A percentile compares a stretch with the other conserved stretches of the same genome.
phyloP scores from a whole-genome alignment of 2,888 invertebrate genomes.

The Mimachlamys varia region DNA sequence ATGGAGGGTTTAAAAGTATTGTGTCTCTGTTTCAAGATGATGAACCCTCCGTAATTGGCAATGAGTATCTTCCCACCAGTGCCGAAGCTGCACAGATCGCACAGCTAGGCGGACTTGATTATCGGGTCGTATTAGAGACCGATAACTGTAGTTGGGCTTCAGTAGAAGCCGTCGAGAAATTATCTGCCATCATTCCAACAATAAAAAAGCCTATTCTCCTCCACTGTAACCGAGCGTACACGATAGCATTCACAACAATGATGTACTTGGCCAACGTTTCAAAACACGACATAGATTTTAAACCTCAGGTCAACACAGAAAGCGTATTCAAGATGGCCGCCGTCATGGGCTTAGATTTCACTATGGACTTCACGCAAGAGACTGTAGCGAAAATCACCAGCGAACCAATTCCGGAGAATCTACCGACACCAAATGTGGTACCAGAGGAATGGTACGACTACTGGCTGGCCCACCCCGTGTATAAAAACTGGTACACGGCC shows the following conservation, averaged over 20 bases:
- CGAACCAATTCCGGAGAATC: slow-evolving; percentile 62
- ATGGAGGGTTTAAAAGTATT: slow-evolving; percentile 73
- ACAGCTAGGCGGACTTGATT: slow-evolving; percentile 65
- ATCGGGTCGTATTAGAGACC: slow-evolving; percentile 63
- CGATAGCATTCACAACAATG: slow-evolving; percentile 68
- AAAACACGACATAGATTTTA: slow-evolving; percentile 60
- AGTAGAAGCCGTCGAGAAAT: slow-evolving; percentile 65
- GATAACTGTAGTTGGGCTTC: slow-evolving; percentile 67
- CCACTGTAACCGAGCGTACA: slow-evolving; percentile 67
- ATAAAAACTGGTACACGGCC: slow-evolving; percentile 70
- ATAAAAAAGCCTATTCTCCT: slow-evolving; percentile 63
- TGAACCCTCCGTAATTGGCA: slow-evolving; percentile 61
- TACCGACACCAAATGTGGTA: slow-evolving; percentile 61
- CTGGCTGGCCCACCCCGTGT: slow-evolving; percentile 74
- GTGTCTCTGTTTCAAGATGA: slow-evolving; percentile 64
- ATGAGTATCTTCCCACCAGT: slow-evolving; percentile 66
- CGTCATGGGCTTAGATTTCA: slow-evolving; percentile 72
- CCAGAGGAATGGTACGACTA: slow-evolving; percentile 71
- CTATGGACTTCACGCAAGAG: slow-evolving; percentile 61
- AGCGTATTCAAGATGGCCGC: slow-evolving; percentile 68
- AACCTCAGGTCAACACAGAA: slow-evolving; percentile 63
- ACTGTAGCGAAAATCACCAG: slow-evolving; percentile 69
- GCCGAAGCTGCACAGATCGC: slow-evolving; percentile 63
- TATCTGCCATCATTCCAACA: slow-evolving; percentile 54
- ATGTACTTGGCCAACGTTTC: slow-evolving; percentile 70